Base-by-base conservation (phyloP, 1,140 invertebrate genomes). In the Pseudachorutes palmiensis region DNA sequence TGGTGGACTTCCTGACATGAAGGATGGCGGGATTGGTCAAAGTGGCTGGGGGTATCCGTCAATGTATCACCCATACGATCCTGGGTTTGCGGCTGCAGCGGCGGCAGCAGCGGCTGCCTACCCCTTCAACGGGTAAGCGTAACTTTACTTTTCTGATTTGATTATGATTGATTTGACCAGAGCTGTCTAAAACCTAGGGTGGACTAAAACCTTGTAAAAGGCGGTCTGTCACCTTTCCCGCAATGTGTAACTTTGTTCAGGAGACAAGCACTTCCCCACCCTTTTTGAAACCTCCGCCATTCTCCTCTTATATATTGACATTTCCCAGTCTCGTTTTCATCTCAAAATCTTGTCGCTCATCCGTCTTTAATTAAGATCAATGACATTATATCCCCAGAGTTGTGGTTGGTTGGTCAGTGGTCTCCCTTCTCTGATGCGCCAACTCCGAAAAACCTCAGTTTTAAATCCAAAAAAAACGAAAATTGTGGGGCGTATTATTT, bases 111-210 rank as follows among this genome's bases (percentile, higher is more conserved):
- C 71, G 57, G 71, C 71, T 60, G 69, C 72, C 30, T 74, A 74
- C 57, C 69, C 69, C 58, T 73, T 73, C 70, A 73, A 73, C 63
- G 72, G 72, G 72, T 73, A 71, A 73, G 72, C 51, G 36, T 61
- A 68, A 30, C 14, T 9, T 9, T 65, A n/a, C n/a, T n/a, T n/a
- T n/a, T n/a, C n/a, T 29, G 19, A 14, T 63, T 65, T 73, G 72
- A 73, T 70, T 73, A 70, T 73, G 72, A 73, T 73, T 55, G 69
- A 73, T 73, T 26, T 9, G 51, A 41, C 36, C 5, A 59, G 64
- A 45, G 62, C 55, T 65, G 55, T 41, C 59, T 65, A 70, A n/a
- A n/a, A n/a, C n/a, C n/a, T n/a, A n/a, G n/a, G n/a, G n/a, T n/a
- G n/a, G n/a, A n/a, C n/a, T n/a, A n/a, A n/a, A n/a, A n/a, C n/a